Percentiles rank a stretch among this genome's conserved stretches.
Evolutionary conservation across 2,888 invertebrate genomes (phyloP).

Genomic region (Metopia argyrocephala): DNA sequence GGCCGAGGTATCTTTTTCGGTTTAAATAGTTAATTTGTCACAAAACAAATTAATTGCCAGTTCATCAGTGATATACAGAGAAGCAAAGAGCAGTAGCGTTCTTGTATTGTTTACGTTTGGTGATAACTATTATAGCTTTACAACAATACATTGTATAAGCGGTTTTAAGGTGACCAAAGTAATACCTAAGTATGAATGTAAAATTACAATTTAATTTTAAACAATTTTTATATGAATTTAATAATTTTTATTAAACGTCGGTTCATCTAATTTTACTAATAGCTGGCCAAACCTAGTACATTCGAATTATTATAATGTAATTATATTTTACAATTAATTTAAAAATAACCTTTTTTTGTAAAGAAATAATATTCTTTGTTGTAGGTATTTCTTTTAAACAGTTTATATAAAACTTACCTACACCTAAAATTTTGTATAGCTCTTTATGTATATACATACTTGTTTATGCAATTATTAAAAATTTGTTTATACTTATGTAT

Average conservation of each 20-base stretch:
- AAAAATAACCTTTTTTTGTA: no score
- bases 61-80: no score
- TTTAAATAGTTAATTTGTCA: no score
- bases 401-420: background rate
- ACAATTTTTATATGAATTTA: background rate
- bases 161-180: slow-evolving; percentile 2
- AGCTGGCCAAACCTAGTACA: slow-evolving; percentile 43
- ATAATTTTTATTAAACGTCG: background rate
- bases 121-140: background rate
- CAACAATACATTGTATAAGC: slow-evolving; percentile 7
- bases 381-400: background rate
- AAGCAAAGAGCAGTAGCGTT: background rate
- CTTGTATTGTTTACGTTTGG: slow-evolving; percentile 39
- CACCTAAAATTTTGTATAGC: background rate
- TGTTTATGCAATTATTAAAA: background rate
- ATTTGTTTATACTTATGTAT: no score
- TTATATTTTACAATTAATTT: no score
- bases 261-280: background rate
- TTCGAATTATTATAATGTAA: no score
- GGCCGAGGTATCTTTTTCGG: no score
- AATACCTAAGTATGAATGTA: background rate
- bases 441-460: slow-evolving; percentile 4
- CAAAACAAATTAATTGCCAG: no score
- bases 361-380: no score
- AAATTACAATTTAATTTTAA: background rate